Evolutionary conservation across 2,113 vertebrate species (phyloP), one percentile per base, ranked within the genome.

Genomic region (Ciconia maguari): DNA sequence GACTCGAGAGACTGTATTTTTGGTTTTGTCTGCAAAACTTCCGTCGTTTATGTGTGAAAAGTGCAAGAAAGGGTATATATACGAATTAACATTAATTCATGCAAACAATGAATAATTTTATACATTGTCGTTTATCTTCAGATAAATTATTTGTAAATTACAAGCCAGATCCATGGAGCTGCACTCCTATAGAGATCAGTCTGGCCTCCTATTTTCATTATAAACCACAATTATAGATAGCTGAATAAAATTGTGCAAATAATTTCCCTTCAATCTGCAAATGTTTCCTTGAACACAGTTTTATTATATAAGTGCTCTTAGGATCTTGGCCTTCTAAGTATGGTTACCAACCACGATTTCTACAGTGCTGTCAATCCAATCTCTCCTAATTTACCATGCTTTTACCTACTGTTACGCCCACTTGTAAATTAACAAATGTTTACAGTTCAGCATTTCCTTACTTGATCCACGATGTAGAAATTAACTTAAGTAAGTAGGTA

Each of bases 1-100:
- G 84, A 71, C 52, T 72, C 30, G 1, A 48, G 74, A 81, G 61
- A 52, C 36, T 15, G 26, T 76, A 90, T 75, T 81, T 72, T 84
- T 69, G 34, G 54, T 87, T 93, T 95, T 29, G 65, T 42, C 70
- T 96, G 57, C 12, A 93, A 86, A 78, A 65, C 29, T 83, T 95
- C 68, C 60, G 32, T 51, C 38, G 6, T 7, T 70, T 55, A 89
- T 34, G 57, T 38, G 44, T 25, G 32, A 97, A 91, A 85, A 89
- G n/a, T 42, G 12, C 54, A 89, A 79, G 62, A 38, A 94, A 92
- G 4, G 16, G 3, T 46, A 13, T 17, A 36, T 38, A 20, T 16
- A 49, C 38, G 77, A 91, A 89, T 58, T 69, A 71, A n/a, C 27
- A 41, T 29, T 15, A 61, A 51, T 38, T 11, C 5, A 25, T 18